These are phyloP conservation scores for Megaceryle maxima DNA, from an alignment of 2,113 vertebrate genomes.

Conservation along the genomic window DNA sequence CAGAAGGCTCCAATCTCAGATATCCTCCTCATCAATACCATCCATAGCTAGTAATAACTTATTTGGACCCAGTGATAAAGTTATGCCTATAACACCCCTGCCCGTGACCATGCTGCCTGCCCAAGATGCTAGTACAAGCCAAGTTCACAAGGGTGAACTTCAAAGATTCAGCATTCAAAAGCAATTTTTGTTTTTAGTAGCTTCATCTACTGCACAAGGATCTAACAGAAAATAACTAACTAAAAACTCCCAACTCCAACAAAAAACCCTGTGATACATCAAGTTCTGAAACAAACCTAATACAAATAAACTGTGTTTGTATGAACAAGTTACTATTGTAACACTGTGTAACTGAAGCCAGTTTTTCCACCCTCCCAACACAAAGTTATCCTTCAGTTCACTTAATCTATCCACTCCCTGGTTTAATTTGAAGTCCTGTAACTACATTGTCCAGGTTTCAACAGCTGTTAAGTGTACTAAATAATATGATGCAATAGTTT, in stretches of 20 bases:
- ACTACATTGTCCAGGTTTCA: not conserved
- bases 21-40: not conserved
- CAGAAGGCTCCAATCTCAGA: not conserved
- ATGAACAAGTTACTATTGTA: not conserved
- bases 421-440: not conserved
- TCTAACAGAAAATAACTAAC: not conserved
- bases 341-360: not conserved
- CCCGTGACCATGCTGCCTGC: not conserved
- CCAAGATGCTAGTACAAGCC: not conserved
- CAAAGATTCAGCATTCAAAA: not conserved
- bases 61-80: not conserved
- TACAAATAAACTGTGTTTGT: not conserved
- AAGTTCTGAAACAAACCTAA: not conserved
- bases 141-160: not conserved
- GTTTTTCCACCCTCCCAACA: not conserved
- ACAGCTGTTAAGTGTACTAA: not conserved
- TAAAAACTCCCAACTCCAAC: not conserved
- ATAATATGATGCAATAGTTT: not conserved
- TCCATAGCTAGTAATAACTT: not conserved
- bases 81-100: not conserved
- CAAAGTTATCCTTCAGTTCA: not conserved
- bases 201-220: not conserved
- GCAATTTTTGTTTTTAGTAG: not conserved
- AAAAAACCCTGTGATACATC: not conserved
- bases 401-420: not conserved